Conservation (phyloP, 2,113 vertebrate genomes). For the Gymnorhina tibicen region DNA sequence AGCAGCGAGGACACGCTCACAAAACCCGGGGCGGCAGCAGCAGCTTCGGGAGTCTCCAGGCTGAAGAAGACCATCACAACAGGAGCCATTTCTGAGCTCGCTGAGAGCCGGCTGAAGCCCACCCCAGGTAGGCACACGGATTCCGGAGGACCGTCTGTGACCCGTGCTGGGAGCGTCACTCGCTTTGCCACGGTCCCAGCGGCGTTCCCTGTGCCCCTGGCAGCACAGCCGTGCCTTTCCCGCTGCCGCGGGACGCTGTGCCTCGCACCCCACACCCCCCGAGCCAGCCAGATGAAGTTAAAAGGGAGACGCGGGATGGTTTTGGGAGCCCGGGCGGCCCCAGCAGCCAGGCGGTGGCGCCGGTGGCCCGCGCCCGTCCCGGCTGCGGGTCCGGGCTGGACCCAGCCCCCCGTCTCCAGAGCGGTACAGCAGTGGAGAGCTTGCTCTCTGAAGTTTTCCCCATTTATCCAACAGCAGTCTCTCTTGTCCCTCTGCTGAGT, state of each 20-base stretch:
- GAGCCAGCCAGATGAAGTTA: rapidly evolving
- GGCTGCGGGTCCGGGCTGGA: not conserved
- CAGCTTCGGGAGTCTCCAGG: conserved; percentile 67
- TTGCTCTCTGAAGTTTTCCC: not conserved
- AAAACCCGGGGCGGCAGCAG: conserved; percentile 75
- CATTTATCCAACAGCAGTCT: rapidly evolving
- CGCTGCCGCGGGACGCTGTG: not conserved
- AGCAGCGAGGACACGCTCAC: conserved; percentile 91
- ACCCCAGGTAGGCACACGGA: conserved; percentile 69
- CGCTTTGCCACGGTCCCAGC: not conserved
- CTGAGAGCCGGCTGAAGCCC: conserved; percentile 80
- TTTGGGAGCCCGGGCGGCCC: not conserved
- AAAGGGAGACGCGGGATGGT: not conserved
- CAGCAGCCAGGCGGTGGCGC: not conserved
- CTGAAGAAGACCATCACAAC: conserved; percentile 90
- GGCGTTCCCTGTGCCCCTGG: rapidly evolving
- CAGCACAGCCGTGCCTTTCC: not conserved
- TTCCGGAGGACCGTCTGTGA: not conserved
- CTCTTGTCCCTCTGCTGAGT: not conserved
- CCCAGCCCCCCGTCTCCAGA: rapidly evolving
- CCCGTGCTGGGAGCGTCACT: not conserved
- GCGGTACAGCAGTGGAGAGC: rapidly evolving
- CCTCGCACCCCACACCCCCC: rapidly evolving
- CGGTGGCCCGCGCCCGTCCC: not conserved
- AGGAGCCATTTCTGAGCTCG: conserved; percentile 87